Evolutionary conservation across 2,888 invertebrate species (phyloP).

Genomic region (Marronus borbonicus): DNA sequence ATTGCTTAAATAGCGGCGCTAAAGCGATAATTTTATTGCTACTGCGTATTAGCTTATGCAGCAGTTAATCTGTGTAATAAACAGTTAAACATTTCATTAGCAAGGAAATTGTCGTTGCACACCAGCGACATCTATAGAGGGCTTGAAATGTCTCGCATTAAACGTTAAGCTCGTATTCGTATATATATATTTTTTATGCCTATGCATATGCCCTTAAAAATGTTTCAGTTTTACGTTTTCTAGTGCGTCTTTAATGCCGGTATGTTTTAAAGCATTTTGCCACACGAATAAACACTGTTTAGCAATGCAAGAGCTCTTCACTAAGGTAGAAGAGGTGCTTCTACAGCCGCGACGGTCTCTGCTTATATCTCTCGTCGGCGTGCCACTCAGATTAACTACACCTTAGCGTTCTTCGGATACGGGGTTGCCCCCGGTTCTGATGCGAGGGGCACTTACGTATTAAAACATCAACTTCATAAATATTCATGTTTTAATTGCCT

Average conservation of each 20-base stretch:
- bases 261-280: conserved; percentile 57
- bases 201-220: conserved; percentile 29
- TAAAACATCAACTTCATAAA: conserved; percentile 60
- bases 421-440: conserved; percentile 50
- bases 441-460: conserved; percentile 57
- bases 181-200: neutral
- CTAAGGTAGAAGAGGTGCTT: conserved; percentile 60
- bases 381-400: conserved; percentile 58
- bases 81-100: conserved; percentile 53
- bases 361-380: conserved; percentile 57
- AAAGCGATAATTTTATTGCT: conserved; percentile 3
- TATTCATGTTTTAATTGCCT: conserved; percentile 61
- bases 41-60: conserved; percentile 29
- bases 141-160: conserved; percentile 2
- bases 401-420: conserved; percentile 57
- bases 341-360: conserved; percentile 61
- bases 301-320: conserved; percentile 61
- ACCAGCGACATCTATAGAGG: conserved; percentile 32
- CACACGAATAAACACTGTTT: conserved; percentile 64
- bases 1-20: no score
- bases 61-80: conserved; percentile 37
- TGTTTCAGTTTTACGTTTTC: conserved; percentile 28
- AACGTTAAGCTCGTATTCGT: neutral
- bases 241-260: conserved; percentile 7
- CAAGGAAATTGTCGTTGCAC: conserved; percentile 51